Conservation (phyloP, 2,888 invertebrate species). For the Frankliniella fusca region DNA sequence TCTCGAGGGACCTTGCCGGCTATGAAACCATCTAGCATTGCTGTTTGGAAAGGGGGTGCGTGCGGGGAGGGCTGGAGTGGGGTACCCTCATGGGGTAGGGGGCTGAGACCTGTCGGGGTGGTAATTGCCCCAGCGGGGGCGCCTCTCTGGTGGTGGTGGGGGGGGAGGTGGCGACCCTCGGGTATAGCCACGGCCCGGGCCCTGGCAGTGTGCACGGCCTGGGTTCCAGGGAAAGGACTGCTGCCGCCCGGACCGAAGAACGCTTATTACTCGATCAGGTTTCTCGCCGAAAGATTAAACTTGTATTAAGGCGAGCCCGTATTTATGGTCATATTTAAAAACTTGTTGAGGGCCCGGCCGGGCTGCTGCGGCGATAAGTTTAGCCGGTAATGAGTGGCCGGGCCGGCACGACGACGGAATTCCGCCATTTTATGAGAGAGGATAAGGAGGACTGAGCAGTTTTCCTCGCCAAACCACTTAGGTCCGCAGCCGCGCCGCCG, state of each 20-base stretch:
- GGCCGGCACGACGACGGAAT: no score
- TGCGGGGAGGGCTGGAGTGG: neutral
- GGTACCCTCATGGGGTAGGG: neutral
- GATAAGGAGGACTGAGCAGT: no score
- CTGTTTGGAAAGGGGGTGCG: neutral
- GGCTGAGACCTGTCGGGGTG: neutral
- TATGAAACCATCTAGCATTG: neutral
- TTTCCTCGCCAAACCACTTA: no score
- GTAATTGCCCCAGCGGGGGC: slow-evolving; percentile 12
- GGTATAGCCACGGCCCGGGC: neutral
- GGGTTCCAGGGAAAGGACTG: neutral
- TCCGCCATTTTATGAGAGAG: no score
- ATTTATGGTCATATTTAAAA: slow-evolving; percentile 16
- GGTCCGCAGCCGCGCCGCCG: no score
- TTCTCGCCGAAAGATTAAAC: neutral
- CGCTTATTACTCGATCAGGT: slow-evolving; percentile 23
- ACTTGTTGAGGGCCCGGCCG: neutral
- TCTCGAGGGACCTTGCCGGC: slow-evolving; percentile 4
- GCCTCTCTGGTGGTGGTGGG: neutral
- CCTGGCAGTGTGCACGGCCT: no score
- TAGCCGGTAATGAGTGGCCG: no score
- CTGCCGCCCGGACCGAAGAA: neutral
- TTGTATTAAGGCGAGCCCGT: neutral
- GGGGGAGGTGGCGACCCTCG: neutral
- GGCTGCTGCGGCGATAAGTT: neutral